Base-by-base conservation (phyloP, 2,113 vertebrate species). In the Lampris megalopsis region DNA sequence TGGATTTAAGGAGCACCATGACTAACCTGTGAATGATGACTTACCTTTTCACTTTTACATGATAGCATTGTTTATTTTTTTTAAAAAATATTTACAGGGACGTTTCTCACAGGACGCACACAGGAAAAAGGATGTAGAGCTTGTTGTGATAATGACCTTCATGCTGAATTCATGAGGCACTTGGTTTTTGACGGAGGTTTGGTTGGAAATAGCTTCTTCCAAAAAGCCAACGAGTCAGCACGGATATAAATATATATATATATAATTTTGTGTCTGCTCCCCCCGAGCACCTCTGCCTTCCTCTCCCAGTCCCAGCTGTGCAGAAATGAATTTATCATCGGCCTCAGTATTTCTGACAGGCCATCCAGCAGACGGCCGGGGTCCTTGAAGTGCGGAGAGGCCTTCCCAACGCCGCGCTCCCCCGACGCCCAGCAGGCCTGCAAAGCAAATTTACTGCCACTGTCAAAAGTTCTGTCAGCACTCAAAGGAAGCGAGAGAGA, bases 301-400 rank as follows among this genome's bases (percentile, higher is more conserved):
- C 6, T 78, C 80, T 87, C 80, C 72, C 83, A 82, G 85, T 69
- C 90, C 58, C 38, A 91, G 81, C 70, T 80, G 86, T 82, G 88
- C 90, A 69, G 2, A 13, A 88, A 76, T 43, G 87, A 91, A 93
- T 91, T 91, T 92, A 89, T 92, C 89, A 84, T 89, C 81, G 92
- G 85, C 92, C 75, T 92, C 86, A 75, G 91, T 82, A 87, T 93
- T 89, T 86, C 68, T 92, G 88, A 87, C 81, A 90, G 85, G 74
- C 91, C 81, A 88, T 91, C 84, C 84, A 81, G 86, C 77, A 93
- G 87, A 88, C 81, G 92, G 72, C 79, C 71, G 75, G 75, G 75
- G 75, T 92, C 88, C 85, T 81, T 93, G 90, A 94, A 92, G 90
- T 88, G 75, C 72, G 74, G 82, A 91, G 79, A 75, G 79, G 66